A percentile compares a stretch with the other conserved stretches of the same genome.
Evolutionary conservation across 2,113 vertebrate species (phyloP).

Genomic region (Callipepla squamata): DNA sequence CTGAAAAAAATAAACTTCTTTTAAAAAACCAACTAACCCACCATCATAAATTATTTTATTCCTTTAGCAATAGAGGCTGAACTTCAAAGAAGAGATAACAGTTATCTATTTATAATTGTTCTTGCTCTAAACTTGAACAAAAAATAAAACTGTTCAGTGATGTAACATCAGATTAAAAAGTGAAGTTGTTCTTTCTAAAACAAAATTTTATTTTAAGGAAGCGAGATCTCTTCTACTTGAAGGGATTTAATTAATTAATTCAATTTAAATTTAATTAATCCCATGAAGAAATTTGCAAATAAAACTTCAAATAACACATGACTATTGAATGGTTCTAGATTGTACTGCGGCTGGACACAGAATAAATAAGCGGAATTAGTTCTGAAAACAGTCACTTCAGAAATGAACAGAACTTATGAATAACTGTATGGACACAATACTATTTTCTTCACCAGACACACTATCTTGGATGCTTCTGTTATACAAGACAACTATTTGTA

Average conservation of each 20-base stretch:
- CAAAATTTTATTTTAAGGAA: neutral
- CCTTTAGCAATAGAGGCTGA: neutral
- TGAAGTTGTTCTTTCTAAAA: neutral
- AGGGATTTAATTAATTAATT: neutral
- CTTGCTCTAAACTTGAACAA: neutral
- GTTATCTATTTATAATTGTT: neutral
- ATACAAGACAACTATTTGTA: neutral
- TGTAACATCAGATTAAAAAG: neutral
- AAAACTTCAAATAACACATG: neutral
- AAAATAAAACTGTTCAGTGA: neutral
- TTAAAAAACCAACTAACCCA: neutral
- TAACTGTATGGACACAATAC: neutral
- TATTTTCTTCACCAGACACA: neutral
- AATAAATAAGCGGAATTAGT: neutral
- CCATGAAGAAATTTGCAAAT: neutral
- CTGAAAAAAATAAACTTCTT: neutral
- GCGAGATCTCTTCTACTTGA: rapidly evolving
- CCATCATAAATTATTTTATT: neutral
- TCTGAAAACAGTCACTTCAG: neutral
- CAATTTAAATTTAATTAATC: neutral
- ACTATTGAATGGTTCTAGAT: neutral
- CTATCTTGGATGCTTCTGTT: neutral
- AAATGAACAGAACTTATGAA: neutral
- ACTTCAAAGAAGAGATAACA: neutral
- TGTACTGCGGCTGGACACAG: neutral